Conservation (phyloP, 2,113 vertebrate genomes). For the Heterochromis multidens region DNA sequence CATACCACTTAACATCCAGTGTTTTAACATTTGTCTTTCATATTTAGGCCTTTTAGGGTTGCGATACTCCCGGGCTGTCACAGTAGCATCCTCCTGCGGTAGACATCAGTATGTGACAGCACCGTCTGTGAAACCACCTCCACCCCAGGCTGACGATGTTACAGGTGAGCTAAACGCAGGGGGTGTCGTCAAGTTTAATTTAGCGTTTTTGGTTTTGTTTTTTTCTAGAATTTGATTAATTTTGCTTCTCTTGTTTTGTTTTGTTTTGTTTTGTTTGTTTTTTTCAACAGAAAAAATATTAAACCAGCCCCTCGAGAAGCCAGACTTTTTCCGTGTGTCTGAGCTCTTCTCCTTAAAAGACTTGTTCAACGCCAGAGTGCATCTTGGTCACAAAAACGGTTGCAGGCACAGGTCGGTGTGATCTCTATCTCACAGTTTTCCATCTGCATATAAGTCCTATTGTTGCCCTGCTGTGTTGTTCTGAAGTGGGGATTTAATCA, state of each 20-base stretch:
- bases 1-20: background rate
- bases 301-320: conserved; percentile 75
- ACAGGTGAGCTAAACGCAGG: conserved; percentile 32
- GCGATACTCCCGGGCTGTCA: background rate
- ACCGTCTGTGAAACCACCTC: conserved; percentile 7
- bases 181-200: background rate
- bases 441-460: background rate
- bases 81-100: background rate
- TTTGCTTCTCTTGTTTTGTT: background rate
- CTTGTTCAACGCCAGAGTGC: conserved; percentile 89
- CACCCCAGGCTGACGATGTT: background rate
- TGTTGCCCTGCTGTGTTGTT: background rate
- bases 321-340: conserved; percentile 86
- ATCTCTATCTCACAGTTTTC: background rate
- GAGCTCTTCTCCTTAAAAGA: conserved; percentile 87
- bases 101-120: conserved; percentile 42
- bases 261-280: background rate
- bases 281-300: conserved; percentile 60
- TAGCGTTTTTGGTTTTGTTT: accelerated
- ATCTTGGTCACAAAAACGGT: conserved; percentile 91
- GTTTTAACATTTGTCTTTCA: background rate
- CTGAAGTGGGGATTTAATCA: background rate
- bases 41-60: conserved; percentile 57
- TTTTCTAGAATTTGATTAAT: accelerated
- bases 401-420: conserved; percentile 86